Conservation (phyloP, 2,888 invertebrate species). For the Leptothorax acervorum region DNA sequence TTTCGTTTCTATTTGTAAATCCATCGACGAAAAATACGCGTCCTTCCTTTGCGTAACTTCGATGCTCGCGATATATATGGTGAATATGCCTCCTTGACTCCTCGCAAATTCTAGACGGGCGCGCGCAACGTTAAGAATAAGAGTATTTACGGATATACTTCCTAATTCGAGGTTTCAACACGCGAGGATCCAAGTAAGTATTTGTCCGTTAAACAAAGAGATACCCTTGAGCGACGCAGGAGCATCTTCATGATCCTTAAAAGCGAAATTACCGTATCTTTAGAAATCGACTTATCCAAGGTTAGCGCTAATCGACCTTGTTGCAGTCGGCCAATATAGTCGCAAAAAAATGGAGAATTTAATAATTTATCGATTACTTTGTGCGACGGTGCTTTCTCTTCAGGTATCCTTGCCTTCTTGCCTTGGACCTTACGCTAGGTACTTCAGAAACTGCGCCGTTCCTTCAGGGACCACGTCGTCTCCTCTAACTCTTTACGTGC, state of each 20-base stretch:
- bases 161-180: conserved; percentile 21
- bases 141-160: conserved; percentile 16
- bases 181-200: not conserved
- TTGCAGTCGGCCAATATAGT: conserved; percentile 5
- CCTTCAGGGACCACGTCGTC: not conserved
- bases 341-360: not conserved
- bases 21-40: not conserved
- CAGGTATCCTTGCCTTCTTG: not conserved
- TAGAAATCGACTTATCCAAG: conserved; percentile 36
- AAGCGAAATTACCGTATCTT: conserved; percentile 21
- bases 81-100: not conserved
- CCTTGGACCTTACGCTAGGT: conserved; percentile 35
- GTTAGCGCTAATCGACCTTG: conserved; percentile 27
- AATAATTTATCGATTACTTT: conserved; percentile 40
- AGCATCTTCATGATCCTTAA: conserved; percentile 14
- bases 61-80: conserved; percentile 10
- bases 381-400: conserved; percentile 15
- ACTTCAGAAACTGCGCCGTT: conserved; percentile 32
- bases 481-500: not conserved
- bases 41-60: conserved; percentile 7
- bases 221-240: conserved; percentile 28
- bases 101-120: not conserved
- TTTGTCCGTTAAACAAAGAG: conserved; percentile 47
- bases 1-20: conserved; percentile 19
- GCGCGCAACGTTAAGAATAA: not conserved